phyloP scores from a whole-genome alignment of 2,797 vertebrate genomes.

The Myotis planiceps region DNA sequence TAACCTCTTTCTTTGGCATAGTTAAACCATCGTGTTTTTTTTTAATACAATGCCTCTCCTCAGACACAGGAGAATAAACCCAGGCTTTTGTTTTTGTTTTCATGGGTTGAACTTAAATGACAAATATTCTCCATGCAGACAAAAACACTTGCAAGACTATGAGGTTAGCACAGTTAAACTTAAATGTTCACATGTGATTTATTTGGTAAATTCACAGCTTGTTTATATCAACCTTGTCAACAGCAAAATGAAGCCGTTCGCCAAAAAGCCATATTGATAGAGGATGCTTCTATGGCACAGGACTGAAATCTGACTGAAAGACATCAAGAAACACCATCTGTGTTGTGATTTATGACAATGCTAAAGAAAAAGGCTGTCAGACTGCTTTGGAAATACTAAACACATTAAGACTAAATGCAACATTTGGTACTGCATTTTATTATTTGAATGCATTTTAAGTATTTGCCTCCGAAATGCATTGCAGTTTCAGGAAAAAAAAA shows the following conservation, averaged over 20 bases:
- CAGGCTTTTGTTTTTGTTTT: constrained; percentile 37
- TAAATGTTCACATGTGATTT: constrained; percentile 65
- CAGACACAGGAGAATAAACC: constrained; percentile 31
- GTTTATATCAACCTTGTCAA: constrained; percentile 69
- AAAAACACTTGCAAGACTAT: constrained; percentile 58
- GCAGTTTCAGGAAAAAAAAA: neutral
- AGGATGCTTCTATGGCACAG: constrained; percentile 2
- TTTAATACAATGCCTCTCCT: neutral
- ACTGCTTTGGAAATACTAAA: constrained; percentile 46
- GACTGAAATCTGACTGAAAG: constrained; percentile 57
- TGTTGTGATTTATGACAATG: constrained; percentile 70
- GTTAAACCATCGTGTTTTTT: neutral
- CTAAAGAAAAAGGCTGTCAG: constrained; percentile 48
- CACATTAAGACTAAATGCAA: constrained; percentile 3
- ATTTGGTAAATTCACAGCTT: constrained; percentile 64
- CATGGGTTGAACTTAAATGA: constrained; percentile 56
- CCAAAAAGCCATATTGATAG: constrained; percentile 53
- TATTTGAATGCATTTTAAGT: constrained; percentile 58
- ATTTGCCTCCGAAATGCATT: constrained; percentile 51
- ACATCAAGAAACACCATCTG: constrained; percentile 69
- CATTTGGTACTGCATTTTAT: constrained; percentile 42
- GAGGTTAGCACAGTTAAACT: constrained; percentile 36
- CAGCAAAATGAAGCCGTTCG: constrained; percentile 63
- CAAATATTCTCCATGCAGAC: constrained; percentile 47
- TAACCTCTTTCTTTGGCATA: neutral